Evolutionary conservation across 2,888 invertebrate species (phyloP).

Genomic region (Scaptomyza caliginosa): DNA sequence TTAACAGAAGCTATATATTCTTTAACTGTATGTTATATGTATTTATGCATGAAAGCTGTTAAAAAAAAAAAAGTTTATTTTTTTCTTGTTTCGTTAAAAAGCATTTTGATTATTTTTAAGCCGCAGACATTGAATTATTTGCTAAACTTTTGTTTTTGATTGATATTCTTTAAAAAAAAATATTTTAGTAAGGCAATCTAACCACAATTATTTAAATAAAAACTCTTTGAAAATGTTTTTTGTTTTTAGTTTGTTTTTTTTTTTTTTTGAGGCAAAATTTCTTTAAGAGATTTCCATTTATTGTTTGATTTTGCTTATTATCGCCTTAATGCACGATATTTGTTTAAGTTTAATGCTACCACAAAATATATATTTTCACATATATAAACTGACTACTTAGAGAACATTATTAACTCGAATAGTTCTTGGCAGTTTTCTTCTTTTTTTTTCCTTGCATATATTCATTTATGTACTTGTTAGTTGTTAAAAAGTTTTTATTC

Average conservation of each 20-base stretch:
- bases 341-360: constrained; percentile 50
- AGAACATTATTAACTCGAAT: constrained; percentile 79
- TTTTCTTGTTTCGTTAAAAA: no score
- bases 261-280: constrained; percentile 24
- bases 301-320: constrained; percentile 22
- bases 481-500: constrained; percentile 36
- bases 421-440: constrained; percentile 82
- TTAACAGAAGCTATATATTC: background rate
- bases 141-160: no score
- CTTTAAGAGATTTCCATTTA: constrained; percentile 37
- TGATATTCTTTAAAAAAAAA: no score
- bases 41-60: background rate
- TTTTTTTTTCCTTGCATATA: no score
- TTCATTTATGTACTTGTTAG: constrained; percentile 22
- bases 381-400: constrained; percentile 63
- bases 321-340: background rate
- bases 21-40: background rate
- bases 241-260: background rate
- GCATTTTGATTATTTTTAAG: no score
- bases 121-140: no score
- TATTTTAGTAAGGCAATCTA: no score
- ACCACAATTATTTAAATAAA: background rate
- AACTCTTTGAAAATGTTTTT: constrained; percentile 2
- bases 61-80: background rate
- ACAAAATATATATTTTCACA: constrained; percentile 61